These are phyloP conservation scores for Cathartes aura DNA, from an alignment of 2,113 vertebrate genomes.

Conservation along the genomic window DNA sequence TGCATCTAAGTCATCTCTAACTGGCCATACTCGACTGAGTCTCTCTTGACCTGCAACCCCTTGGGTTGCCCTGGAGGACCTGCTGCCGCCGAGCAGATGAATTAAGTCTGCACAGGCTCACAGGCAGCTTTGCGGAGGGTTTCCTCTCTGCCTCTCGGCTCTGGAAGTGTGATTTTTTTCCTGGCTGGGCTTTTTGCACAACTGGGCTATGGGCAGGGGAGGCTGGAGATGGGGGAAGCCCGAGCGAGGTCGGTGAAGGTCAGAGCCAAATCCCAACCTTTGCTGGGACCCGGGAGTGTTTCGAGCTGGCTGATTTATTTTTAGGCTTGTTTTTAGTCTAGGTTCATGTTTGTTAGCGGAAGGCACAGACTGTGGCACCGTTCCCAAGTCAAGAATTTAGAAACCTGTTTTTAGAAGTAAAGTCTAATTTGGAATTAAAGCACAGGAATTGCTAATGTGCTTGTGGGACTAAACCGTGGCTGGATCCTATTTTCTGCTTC, in stretches of 20 bases:
- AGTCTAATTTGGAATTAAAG: slow-evolving; percentile 38
- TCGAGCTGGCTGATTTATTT: not conserved
- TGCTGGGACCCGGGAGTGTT: not conserved
- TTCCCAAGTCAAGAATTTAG: not conserved
- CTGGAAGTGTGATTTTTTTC: not conserved
- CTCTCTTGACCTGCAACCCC: slow-evolving; percentile 19
- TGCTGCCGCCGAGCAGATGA: not conserved
- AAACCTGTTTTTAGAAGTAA: not conserved
- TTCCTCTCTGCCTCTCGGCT: not conserved
- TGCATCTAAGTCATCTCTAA: not conserved
- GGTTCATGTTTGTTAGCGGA: not conserved
- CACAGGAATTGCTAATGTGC: not conserved
- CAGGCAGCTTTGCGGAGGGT: not conserved
- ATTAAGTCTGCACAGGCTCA: not conserved
- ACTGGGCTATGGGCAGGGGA: not conserved
- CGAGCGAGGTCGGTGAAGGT: not conserved
- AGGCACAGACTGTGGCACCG: not conserved
- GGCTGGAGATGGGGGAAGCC: not conserved
- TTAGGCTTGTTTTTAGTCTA: not conserved
- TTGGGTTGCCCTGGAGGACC: slow-evolving; percentile 5
- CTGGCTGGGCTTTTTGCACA: not conserved
- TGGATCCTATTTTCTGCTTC: not conserved
- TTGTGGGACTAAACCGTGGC: not conserved
- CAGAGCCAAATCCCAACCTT: not conserved
- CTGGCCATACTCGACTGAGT: not conserved